Conservation (phyloP, 2,888 invertebrate genomes). For the Polia nebulosa region DNA sequence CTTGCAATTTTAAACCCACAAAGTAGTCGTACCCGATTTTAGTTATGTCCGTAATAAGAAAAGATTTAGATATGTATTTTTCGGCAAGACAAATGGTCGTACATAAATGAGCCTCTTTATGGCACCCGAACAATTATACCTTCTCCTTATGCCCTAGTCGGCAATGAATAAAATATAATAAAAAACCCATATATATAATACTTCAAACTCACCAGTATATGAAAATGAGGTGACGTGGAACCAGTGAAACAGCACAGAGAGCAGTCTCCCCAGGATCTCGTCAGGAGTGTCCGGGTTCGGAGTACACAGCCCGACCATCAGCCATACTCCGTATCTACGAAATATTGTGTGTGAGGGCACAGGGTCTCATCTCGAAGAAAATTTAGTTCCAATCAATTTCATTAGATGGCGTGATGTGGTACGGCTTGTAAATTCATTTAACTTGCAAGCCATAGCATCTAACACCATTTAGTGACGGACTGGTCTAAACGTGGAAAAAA, state of each 20-base stretch:
- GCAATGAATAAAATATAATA: background rate
- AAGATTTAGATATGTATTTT: too few relatives aligned
- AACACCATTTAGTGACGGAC: too few relatives aligned
- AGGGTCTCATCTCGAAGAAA: too few relatives aligned
- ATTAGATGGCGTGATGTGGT: too few relatives aligned
- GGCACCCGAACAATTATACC: background rate
- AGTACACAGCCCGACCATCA: conserved; percentile 98
- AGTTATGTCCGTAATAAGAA: too few relatives aligned
- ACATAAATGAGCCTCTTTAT: too few relatives aligned
- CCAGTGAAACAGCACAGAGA: conserved; percentile 99
- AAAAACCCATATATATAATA: background rate
- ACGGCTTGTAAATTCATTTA: too few relatives aligned
- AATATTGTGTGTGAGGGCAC: background rate
- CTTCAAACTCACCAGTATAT: conserved; percentile 94
- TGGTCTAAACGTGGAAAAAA: too few relatives aligned
- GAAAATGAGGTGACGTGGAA: conserved; percentile 99
- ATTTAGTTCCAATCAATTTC: too few relatives aligned
- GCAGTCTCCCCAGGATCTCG: conserved; percentile 96
- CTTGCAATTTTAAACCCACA: background rate
- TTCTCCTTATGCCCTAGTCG: background rate
- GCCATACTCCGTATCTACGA: conserved; percentile 98
- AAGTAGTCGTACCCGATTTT: too few relatives aligned
- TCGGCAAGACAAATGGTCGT: background rate
- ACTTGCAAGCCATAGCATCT: too few relatives aligned
- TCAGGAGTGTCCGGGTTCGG: conserved; percentile 94